Percentiles rank a stretch among this genome's conserved stretches.
phyloP scores from a whole-genome alignment of 2,113 vertebrate genomes.

The Sprattus sprattus region DNA sequence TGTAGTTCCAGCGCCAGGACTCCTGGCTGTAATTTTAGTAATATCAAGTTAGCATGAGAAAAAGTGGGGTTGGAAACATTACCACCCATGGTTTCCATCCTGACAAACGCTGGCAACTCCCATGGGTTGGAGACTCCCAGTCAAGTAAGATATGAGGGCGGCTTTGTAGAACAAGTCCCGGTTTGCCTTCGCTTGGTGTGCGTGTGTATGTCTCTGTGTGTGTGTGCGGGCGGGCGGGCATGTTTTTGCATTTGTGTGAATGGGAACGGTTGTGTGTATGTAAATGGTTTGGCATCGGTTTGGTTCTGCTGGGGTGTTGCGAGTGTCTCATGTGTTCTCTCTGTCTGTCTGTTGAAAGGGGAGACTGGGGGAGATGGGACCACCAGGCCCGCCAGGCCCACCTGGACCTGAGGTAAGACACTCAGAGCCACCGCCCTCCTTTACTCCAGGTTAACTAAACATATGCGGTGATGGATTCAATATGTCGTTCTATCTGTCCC shows the following conservation, averaged over 20 bases:
- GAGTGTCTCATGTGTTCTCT: constrained; percentile 31
- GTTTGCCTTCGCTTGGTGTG: not conserved
- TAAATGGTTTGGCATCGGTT: not conserved
- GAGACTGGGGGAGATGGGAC: constrained; percentile 83
- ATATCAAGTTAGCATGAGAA: constrained; percentile 20
- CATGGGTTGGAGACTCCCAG: not conserved
- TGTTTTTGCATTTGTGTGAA: not conserved
- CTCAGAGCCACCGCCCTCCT: not conserved
- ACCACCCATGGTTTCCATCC: constrained; percentile 12
- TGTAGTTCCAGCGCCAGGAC: constrained; percentile 3
- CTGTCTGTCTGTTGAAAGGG: constrained; percentile 72
- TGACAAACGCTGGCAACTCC: constrained; percentile 1
- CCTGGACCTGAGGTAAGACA: constrained; percentile 90
- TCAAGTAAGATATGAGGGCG: constrained; percentile 1
- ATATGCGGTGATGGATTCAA: not conserved
- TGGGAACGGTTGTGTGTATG: not conserved
- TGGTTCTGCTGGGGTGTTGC: not conserved
- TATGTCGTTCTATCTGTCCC: not conserved
- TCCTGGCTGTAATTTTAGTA: constrained; percentile 11
- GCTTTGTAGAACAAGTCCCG: constrained; percentile 14
- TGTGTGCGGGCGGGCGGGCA: not conserved
- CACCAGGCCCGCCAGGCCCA: constrained; percentile 79
- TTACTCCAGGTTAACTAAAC: not conserved
- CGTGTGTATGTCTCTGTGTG: not conserved
- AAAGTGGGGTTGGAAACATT: not conserved